Conservation (phyloP, 1,140 invertebrate species). For the Colletes latitarsis region DNA sequence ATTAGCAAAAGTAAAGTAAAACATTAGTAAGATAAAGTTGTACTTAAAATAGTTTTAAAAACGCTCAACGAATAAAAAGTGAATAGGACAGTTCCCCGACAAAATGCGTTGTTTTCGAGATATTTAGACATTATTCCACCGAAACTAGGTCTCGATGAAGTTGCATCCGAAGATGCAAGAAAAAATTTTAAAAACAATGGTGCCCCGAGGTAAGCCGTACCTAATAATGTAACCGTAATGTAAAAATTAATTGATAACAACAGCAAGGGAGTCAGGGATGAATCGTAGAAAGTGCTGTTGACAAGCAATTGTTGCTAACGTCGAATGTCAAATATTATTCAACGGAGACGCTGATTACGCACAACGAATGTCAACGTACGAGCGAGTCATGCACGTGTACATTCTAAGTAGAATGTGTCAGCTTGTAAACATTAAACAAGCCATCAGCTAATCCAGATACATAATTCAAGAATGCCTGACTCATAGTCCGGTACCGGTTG, state of each 20-base stretch:
- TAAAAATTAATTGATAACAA: too few relatives aligned
- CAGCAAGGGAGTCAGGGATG: not conserved
- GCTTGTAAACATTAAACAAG: constrained; percentile 44
- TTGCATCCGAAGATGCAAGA: too few relatives aligned
- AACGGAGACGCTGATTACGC: not conserved
- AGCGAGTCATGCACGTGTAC: constrained; percentile 23
- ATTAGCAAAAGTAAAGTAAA: too few relatives aligned
- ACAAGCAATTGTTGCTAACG: not conserved
- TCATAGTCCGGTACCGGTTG: constrained; percentile 36
- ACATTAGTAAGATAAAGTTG: too few relatives aligned
- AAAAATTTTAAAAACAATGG: too few relatives aligned
- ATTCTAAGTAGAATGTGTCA: constrained; percentile 38
- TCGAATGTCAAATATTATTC: constrained; percentile 18
- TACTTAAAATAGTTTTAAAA: too few relatives aligned
- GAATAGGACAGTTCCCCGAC: too few relatives aligned
- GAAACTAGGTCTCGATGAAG: too few relatives aligned
- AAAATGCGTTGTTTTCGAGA: too few relatives aligned
- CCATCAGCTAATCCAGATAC: constrained; percentile 58
- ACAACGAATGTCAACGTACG: constrained; percentile 28
- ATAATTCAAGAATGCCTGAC: constrained; percentile 65
- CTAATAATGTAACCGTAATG: not conserved
- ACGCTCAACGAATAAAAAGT: too few relatives aligned
- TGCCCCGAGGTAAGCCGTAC: too few relatives aligned
- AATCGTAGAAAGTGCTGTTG: not conserved
- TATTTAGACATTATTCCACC: too few relatives aligned